These are phyloP conservation scores for Petrocephalus microphthalmus DNA, from an alignment of 2,113 vertebrate genomes.

Conservation along the genomic window DNA sequence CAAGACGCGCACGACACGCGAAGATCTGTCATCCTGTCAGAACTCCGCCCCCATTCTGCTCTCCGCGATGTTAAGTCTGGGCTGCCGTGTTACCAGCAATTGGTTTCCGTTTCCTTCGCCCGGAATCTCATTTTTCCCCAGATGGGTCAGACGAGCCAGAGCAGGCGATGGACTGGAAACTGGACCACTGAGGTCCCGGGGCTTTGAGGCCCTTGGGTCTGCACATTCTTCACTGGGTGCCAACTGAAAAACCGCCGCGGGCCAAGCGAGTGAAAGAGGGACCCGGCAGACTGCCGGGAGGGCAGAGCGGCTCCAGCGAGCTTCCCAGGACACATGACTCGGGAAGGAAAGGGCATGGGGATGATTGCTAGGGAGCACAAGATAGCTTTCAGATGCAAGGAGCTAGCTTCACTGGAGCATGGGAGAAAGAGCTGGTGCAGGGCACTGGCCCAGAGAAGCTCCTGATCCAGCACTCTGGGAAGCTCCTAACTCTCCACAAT, in stretches of 20 bases:
- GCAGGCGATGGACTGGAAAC: background rate
- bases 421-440: background rate
- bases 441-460: background rate
- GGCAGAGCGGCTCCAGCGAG: background rate
- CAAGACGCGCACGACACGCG: background rate
- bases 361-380: background rate
- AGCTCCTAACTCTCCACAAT: background rate
- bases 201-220: background rate
- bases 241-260: background rate
- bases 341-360: background rate
- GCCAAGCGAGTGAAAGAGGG: background rate
- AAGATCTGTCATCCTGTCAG: slow-evolving; percentile 7
- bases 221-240: background rate
- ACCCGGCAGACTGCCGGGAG: background rate
- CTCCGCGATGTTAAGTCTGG: background rate
- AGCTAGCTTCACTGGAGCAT: background rate
- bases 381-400: background rate
- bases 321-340: background rate
- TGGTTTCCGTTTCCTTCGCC: background rate
- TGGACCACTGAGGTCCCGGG: background rate
- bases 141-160: background rate
- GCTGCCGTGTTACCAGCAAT: background rate
- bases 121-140: slow-evolving; percentile 6
- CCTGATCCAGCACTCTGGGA: background rate
- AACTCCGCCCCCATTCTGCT: background rate